Evolutionary conservation across 2,888 invertebrate genomes (phyloP).

Genomic region (Lathronympha strigana): DNA sequence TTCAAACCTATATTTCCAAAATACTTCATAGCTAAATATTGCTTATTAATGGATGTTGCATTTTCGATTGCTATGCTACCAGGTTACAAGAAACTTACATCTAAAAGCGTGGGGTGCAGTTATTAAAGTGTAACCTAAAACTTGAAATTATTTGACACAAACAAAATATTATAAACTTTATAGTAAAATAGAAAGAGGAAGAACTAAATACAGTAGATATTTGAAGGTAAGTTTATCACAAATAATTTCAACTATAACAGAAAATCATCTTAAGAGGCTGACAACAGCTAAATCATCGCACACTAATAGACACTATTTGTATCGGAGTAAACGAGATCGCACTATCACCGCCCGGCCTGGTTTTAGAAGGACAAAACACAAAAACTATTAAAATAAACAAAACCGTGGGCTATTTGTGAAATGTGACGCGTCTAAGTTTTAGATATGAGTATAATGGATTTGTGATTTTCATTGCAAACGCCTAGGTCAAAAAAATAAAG

Average conservation of each 20-base stretch:
- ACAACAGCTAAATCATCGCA: too few species aligned
- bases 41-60: conserved; percentile 68
- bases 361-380: too few species aligned
- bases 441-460: too few species aligned
- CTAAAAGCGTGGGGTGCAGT: conserved; percentile 68
- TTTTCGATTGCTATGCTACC: conserved; percentile 69
- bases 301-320: too few species aligned
- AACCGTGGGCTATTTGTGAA: too few species aligned
- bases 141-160: conserved; percentile 8
- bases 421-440: too few species aligned
- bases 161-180: background rate
- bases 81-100: conserved; percentile 65
- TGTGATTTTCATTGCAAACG: too few species aligned
- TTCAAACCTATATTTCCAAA: conserved; percentile 47
- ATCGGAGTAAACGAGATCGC: too few species aligned
- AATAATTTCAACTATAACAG: conserved; percentile 6
- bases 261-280: conserved; percentile 23
- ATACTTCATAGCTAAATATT: conserved; percentile 64
- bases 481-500: too few species aligned
- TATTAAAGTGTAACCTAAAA: conserved; percentile 51
- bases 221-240: background rate
- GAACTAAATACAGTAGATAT: background rate
- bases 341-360: too few species aligned
- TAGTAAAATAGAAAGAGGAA: background rate
- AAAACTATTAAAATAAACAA: too few species aligned